Base-by-base conservation (phyloP, 2,888 invertebrate species). In the Drosophila mettleri region DNA sequence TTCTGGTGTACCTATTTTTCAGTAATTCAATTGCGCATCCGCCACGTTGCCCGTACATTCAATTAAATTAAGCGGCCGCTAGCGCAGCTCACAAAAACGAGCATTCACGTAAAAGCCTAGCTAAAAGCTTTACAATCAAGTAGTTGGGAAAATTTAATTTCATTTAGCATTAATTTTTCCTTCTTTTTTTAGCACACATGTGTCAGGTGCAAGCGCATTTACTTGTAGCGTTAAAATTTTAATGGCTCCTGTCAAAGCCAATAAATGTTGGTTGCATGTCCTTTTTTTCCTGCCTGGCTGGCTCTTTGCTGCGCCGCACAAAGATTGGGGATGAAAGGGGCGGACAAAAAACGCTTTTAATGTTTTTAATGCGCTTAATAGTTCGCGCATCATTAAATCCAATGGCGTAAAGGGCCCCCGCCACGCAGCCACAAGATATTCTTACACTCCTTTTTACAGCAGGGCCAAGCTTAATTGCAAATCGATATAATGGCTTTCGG, bases 311-410 rank as follows among this genome's bases (percentile, higher is more conserved):
- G 54, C 29, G 72, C 53, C 63, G 61, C 64, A 36, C 74, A 66
- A 70, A 41, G 67, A 59, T 65, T 69, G 68, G 33, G 66, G 55
- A 62, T 46, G 45, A 54, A 66, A 48, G 39, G 45, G 24, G 49
- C 24, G 24, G 34, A 54, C 39, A 63, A 64, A 69, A 60, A 76
- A 20, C 24, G 46, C 39, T 67, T 54, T 61, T 73, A 71, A 71
- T 61, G 69, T 83, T 55, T 55, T 84, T 76, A 88, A 85, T 76
- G 69, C 71, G 72, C 74, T 88, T 85, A 86, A 85, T 86, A 88
- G 85, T 81, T 86, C 69, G 79, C 77, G 79, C 81, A 71, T 86
- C 88, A 88, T 85, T 85, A 86, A 85, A 73, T 88, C 76, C 74
- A 69, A 78, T 78, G 80, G 78, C 74, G 81, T 52, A 54, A 72